phyloP scores from a whole-genome alignment of 2,113 vertebrate genomes.

The Gavia stellata region DNA sequence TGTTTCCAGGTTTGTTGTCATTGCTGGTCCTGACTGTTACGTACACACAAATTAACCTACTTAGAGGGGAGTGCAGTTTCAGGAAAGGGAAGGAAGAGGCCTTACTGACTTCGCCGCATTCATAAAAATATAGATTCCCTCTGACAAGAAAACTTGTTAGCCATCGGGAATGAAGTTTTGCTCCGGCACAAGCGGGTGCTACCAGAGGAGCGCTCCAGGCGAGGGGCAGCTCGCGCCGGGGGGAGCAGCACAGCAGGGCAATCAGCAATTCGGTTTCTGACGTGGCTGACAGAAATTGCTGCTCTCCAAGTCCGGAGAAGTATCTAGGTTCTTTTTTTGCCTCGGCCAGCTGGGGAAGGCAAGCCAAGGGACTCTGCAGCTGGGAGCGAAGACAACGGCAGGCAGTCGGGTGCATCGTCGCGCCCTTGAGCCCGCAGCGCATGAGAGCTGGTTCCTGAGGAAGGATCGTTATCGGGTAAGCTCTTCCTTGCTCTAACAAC shows the following conservation, averaged over 20 bases:
- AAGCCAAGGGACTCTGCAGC: not conserved
- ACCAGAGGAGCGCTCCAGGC: not conserved
- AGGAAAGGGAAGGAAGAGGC: not conserved
- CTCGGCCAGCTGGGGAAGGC: not conserved
- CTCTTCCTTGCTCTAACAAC: not conserved
- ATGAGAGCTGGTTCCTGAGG: not conserved
- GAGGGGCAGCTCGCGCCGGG: rapidly evolving
- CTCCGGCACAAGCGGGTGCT: not conserved
- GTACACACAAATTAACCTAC: not conserved
- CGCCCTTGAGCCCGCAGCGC: rapidly evolving
- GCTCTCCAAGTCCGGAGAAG: not conserved
- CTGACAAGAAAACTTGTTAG: not conserved
- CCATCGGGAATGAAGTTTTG: not conserved
- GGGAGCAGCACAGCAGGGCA: not conserved
- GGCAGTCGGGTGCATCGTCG: not conserved
- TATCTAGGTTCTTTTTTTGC: not conserved
- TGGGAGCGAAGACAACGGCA: not conserved
- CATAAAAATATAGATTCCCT: not conserved
- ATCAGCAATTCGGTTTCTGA: not conserved
- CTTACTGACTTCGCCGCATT: not conserved
- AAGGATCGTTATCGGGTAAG: not conserved
- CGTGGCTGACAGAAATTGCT: not conserved
- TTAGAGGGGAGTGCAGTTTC: not conserved
- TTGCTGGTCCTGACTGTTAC: not conserved
- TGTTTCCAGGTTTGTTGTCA: not conserved